phyloP scores from a whole-genome alignment of 2,797 vertebrate genomes.

The Neoniphon sammara region DNA sequence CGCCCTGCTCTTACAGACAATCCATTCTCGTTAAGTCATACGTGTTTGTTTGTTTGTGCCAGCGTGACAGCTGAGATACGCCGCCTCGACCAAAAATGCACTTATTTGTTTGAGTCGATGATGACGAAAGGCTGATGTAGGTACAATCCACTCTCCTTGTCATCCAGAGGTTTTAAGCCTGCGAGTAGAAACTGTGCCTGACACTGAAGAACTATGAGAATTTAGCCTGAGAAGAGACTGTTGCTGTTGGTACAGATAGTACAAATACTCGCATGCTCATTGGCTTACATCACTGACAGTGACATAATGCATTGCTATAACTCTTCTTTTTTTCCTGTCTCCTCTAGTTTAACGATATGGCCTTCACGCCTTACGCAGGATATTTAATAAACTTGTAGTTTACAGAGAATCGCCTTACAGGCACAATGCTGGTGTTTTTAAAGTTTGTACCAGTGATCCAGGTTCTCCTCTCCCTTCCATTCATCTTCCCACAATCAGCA shows the following conservation, averaged over 20 bases:
- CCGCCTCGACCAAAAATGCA: not conserved
- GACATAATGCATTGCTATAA: not conserved
- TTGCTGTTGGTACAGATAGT: not conserved
- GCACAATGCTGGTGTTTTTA: not conserved
- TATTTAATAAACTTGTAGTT: not conserved
- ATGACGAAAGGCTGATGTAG: not conserved
- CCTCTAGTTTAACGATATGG: not conserved
- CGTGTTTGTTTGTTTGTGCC: slow-evolving; percentile 1
- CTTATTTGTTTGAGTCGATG: not conserved
- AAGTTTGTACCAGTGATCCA: too few species aligned
- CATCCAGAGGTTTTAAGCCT: too few species aligned
- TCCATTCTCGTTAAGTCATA: not conserved
- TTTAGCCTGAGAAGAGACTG: not conserved
- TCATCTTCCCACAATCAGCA: too few species aligned
- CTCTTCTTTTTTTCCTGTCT: not conserved
- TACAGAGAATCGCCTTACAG: not conserved
- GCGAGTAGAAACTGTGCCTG: not conserved
- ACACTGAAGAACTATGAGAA: slow-evolving; percentile 21
- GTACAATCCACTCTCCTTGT: not conserved
- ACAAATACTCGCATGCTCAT: not conserved
- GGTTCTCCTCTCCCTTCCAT: too few species aligned
- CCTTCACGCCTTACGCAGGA: too few species aligned
- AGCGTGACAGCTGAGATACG: not conserved
- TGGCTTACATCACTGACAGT: slow-evolving; percentile 11
- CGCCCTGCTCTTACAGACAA: not conserved